Conservation (phyloP, 1,140 invertebrate genomes). For the Drosophila nikananu region DNA sequence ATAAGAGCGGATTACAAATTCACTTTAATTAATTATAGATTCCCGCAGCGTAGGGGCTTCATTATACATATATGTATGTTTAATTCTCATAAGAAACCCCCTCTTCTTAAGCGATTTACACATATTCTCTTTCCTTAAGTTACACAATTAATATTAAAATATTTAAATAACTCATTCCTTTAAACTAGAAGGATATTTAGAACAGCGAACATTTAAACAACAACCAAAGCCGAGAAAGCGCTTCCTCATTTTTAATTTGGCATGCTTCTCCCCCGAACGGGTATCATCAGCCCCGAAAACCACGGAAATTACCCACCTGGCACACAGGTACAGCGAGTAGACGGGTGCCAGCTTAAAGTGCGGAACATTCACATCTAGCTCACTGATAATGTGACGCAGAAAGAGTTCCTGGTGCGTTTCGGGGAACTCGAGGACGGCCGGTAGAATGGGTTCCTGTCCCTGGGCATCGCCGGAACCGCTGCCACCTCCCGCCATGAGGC, state of each 20-base stretch:
- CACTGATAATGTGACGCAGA: slow-evolving; percentile 93
- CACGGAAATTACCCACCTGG: slow-evolving; percentile 86
- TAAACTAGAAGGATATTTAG: background rate
- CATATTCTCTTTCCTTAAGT: background rate
- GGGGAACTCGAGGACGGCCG: slow-evolving; percentile 96
- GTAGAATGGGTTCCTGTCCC: slow-evolving; percentile 95
- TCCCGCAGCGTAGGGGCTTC: background rate
- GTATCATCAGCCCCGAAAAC: background rate
- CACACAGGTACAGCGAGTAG: slow-evolving; percentile 97
- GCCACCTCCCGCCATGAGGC: slow-evolving; percentile 61
- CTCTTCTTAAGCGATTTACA: background rate
- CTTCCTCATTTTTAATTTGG: no score
- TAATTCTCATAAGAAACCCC: background rate
- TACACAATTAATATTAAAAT: background rate
- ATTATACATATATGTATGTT: background rate
- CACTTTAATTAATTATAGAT: background rate
- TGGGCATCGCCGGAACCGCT: slow-evolving; percentile 66
- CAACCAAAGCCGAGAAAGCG: slow-evolving; percentile 30
- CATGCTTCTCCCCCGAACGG: slow-evolving; percentile 7
- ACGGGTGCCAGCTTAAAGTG: slow-evolving; percentile 96
- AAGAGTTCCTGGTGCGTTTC: slow-evolving; percentile 97
- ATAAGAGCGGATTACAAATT: no score
- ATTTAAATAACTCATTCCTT: slow-evolving; percentile 1
- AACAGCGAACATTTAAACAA: slow-evolving; percentile 16
- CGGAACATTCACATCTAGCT: slow-evolving; percentile 93